Base-by-base conservation (phyloP, 2,888 invertebrate species). In the Patella depressa region DNA sequence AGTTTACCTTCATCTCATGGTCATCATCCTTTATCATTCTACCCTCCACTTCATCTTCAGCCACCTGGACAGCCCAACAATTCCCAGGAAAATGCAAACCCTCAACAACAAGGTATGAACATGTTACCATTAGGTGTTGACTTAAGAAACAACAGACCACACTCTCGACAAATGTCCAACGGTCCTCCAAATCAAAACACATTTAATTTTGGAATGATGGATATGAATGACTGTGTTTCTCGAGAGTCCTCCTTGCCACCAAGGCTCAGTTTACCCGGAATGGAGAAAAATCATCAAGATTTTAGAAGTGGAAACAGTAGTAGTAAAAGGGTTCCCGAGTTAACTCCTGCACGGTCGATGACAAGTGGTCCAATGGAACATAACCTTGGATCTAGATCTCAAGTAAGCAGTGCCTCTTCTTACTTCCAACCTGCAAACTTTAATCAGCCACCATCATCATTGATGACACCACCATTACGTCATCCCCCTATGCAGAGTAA, bases 401-500 rank as follows among this genome's bases (percentile, higher is more conserved):
- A 65, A 65, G 65, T 65, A 12, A 65, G 24, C 24, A 65, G 65
- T 65, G 65, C 65, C 24, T 65, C 65, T 65, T 77, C 87, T 53
- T 86, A 84, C 77, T 84, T 82, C 71, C 79, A 84, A 57, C 79
- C 85, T 12, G 79, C 83, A 55, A 82, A 80, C 75, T 86, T 83
- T 73, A 65, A 65, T 82, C 85, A 5, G 79, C 84, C 45, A 79
- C 85, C 2, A 82, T 65, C 81, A n/a, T 84, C 85, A 29, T 82
- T 87, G 12, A 85, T 85, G 73, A 87, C 87, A 4, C 86, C 87
- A 24, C 86, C 87, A 0, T 78, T 87, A 14, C 87, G 85, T 55
- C 88, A 87, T 71, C 87, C 84, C n/a, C 84, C 85, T 9, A 75
- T 86, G 70, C 82, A 85, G 78, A 82, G 82, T 7, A 79, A 79